Evolutionary conservation across 2,797 vertebrate genomes (phyloP).

Genomic region (Salmo trutta): DNA sequence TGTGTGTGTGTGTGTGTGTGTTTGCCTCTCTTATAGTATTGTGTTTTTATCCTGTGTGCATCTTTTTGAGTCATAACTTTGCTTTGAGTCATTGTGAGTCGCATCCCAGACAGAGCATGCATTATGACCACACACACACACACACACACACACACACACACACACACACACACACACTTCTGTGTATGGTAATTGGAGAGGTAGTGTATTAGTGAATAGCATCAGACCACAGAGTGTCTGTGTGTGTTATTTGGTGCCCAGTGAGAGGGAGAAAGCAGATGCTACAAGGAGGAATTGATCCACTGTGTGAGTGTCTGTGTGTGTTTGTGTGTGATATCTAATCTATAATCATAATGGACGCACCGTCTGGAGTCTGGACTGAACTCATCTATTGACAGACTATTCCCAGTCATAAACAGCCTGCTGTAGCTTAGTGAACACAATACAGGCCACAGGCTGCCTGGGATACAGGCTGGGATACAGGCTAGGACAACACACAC

Average conservation of each 20-base stretch:
- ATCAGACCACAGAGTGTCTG: background rate
- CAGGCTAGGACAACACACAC: background rate
- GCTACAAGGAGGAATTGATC: conserved; percentile 28
- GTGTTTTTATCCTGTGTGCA: background rate
- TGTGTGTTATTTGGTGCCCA: conserved; percentile 24
- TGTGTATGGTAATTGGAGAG: background rate
- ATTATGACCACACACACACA: too few species aligned
- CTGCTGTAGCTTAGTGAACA: conserved; percentile 22
- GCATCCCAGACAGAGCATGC: background rate
- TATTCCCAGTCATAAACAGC: conserved; percentile 35
- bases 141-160: conserved; percentile 3
- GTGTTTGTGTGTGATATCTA: conserved; percentile 1
- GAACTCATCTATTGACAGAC: conserved; percentile 40
- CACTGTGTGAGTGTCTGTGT: background rate
- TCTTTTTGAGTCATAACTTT: too few species aligned
- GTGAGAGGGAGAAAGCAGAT: conserved; percentile 13
- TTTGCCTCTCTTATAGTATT: background rate
- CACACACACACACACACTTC: background rate
- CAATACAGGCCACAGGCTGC: background rate
- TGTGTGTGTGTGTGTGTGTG: background rate
- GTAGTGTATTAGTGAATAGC: conserved; percentile 16
- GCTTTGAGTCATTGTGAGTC: background rate
- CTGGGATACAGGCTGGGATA: conserved; percentile 1
- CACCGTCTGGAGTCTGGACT: conserved; percentile 21
- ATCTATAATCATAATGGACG: conserved; percentile 47